A percentile compares a stretch with the other conserved stretches of the same genome.
These are phyloP conservation scores for Porphyrio hochstetteri DNA, from an alignment of 2,113 vertebrate species.

Conservation along the genomic window DNA sequence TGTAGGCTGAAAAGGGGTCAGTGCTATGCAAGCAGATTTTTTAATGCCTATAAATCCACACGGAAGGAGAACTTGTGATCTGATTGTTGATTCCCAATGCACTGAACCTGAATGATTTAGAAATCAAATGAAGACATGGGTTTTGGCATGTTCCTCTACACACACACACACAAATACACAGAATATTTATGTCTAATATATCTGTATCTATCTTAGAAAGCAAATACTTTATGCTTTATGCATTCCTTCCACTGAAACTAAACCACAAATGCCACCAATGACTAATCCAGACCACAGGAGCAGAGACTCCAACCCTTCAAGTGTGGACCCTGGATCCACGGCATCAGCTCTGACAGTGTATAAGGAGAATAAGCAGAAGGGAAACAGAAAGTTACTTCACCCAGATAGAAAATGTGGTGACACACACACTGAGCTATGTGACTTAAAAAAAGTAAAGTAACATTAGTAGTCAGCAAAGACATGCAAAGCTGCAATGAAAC, in stretches of 20 bases:
- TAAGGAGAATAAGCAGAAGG: background rate
- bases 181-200: background rate
- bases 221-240: background rate
- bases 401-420: background rate
- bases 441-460: slow-evolving; percentile 4
- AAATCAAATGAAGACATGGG: background rate
- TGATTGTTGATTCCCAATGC: background rate
- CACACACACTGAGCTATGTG: background rate
- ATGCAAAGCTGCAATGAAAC: slow-evolving; percentile 26
- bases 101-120: background rate
- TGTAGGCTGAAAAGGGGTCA: background rate
- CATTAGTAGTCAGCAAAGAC: slow-evolving; percentile 28
- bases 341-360: background rate
- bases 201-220: background rate
- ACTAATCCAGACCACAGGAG: background rate
- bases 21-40: background rate
- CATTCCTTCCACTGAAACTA: background rate
- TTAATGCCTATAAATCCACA: background rate
- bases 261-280: background rate
- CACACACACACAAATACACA: background rate
- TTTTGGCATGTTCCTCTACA: background rate
- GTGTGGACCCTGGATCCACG: background rate
- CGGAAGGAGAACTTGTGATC: background rate
- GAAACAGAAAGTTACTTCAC: slow-evolving; percentile 7
- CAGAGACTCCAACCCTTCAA: background rate